Evolutionary conservation across 2,888 invertebrate genomes (phyloP), one percentile per base, ranked within the genome.

Genomic region (Ditylenchus weischeri): DNA sequence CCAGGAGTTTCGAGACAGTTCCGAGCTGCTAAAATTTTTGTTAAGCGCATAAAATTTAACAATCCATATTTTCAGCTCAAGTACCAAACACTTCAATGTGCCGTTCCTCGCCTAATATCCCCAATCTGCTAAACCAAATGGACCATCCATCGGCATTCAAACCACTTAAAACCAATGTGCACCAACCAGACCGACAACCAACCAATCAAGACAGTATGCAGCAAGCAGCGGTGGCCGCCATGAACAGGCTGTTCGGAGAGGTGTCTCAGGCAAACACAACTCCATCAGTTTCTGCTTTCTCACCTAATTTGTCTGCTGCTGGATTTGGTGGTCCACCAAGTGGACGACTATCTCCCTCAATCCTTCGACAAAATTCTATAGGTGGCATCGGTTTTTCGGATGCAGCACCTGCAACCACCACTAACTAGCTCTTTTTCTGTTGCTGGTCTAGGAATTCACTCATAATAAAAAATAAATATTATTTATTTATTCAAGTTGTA

Each of bases 161-260:
- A 66, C 72, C 70, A 15, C 69, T 62, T 21, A 64, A 18, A 15
- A 57, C 43, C 6, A 54, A 64, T 64, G 62, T 36, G 7, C 21
- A 57, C 11, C 35, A 29, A 62, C 72, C 18, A 82, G 74, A 67
- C 77, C 76, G 54, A 79, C 79, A 23, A 81, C 69, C 69, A 47
- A 63, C 63, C 23, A 70, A 61, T 29, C 64, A 48, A 23, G 75
- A 75, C 15, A 72, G 54, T 23, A 38, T 43, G 23, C 64, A 51
- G 18, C 15, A n/a, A n/a, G 19, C 15, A 38, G 64, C 64, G 6
- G 35, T 51, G 29, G 50, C 64, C 1, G 51, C 54, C 19, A 62
- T 66, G 11, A 49, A 62, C 18, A 65, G 65, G 36, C 43, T 66
- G 64, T 48, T 65, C 18, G 59, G 59, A 23, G 48, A 49, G n/a